Conservation (phyloP, 2,888 invertebrate species). For the Diadegma fenestrale region DNA sequence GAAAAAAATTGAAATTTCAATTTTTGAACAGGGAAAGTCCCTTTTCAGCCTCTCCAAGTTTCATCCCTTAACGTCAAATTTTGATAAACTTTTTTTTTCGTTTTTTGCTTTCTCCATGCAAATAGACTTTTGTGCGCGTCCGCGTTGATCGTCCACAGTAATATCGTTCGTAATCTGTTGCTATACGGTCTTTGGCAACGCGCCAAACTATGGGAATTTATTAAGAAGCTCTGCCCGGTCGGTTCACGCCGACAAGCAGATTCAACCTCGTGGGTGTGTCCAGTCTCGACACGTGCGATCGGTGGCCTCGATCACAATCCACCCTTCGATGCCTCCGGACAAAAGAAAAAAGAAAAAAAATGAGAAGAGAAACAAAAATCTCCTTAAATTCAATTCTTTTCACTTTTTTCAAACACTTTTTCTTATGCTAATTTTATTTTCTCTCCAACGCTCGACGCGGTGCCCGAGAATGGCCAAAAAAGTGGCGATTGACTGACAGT, state of each 20-base stretch:
- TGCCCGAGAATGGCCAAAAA: background rate
- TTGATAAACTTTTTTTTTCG: background rate
- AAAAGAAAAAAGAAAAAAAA: background rate
- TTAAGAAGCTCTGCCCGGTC: slow-evolving; percentile 69
- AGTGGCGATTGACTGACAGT: background rate
- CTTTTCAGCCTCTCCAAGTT: background rate
- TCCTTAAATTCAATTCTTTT: background rate
- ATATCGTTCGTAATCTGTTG: slow-evolving; percentile 29
- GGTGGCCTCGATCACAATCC: slow-evolving; percentile 28
- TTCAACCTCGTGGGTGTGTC: slow-evolving; percentile 63
- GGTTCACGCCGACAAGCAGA: slow-evolving; percentile 65
- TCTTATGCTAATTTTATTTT: background rate
- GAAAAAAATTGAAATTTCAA: background rate
- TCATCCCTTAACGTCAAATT: background rate
- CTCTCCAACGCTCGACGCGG: background rate
- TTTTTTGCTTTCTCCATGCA: background rate
- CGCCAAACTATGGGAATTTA: slow-evolving; percentile 76
- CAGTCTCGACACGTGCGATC: slow-evolving; percentile 54
- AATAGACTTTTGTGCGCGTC: background rate
- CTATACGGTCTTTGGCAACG: slow-evolving; percentile 70
- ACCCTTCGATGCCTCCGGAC: background rate
- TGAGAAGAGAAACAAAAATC: background rate
- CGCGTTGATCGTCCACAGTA: background rate
- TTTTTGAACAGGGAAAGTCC: background rate
- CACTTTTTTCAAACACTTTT: background rate